Conservation (phyloP, 1,140 invertebrate genomes). For the Agrilus planipennis region DNA sequence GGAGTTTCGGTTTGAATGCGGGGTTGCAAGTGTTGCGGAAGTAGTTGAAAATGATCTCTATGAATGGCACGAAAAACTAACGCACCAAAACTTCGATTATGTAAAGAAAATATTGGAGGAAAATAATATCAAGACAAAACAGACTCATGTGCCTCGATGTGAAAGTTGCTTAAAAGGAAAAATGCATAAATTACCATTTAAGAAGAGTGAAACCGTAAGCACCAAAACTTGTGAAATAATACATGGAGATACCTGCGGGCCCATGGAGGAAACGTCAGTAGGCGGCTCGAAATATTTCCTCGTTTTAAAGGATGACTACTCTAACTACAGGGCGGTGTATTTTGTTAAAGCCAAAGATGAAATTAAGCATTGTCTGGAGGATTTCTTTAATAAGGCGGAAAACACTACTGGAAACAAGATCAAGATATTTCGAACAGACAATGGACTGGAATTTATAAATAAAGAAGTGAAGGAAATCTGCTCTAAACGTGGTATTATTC, state of each 20-base stretch:
- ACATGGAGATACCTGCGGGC: conserved; percentile 24
- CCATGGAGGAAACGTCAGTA: conserved; percentile 23
- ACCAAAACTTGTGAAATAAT: conserved; percentile 16
- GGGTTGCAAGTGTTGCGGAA: background rate
- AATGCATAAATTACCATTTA: conserved; percentile 24
- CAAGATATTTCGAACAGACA: conserved; percentile 26
- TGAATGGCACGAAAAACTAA: conserved; percentile 30
- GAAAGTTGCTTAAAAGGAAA: conserved; percentile 32
- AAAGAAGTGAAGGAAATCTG: conserved; percentile 9
- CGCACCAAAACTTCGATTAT: conserved; percentile 30
- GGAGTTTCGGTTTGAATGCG: background rate
- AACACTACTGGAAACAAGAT: conserved; percentile 24
- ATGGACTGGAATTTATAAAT: conserved; percentile 31
- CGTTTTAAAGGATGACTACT: conserved; percentile 28
- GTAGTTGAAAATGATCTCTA: conserved; percentile 10
- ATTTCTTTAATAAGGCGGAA: conserved; percentile 23
- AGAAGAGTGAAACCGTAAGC: conserved; percentile 15
- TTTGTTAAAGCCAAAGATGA: conserved; percentile 30
- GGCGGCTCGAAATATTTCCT: conserved; percentile 26
- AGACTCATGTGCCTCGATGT: conserved; percentile 17
- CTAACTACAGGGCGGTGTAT: conserved; percentile 23
- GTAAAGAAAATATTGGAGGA: conserved; percentile 19
- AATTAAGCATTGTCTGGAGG: conserved; percentile 19
- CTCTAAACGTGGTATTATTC: conserved; percentile 3
- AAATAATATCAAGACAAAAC: conserved; percentile 18